Evolutionary conservation across 2,113 vertebrate genomes (phyloP), one percentile per base, ranked within the genome.

Genomic region (Hippopotamus amphibius): DNA sequence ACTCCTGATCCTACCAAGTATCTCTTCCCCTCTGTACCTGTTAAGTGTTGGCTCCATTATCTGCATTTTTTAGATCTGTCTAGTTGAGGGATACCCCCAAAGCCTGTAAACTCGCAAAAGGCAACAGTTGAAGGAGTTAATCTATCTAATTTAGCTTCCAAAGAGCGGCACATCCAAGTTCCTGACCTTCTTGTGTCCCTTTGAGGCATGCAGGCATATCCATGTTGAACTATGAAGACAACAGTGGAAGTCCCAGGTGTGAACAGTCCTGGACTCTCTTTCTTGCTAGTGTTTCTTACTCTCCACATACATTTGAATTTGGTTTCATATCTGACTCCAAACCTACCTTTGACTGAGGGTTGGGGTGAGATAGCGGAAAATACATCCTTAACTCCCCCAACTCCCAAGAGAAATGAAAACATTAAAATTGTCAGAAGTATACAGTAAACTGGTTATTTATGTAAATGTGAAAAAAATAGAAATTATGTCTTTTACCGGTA

Each of bases 81-180:
- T 91, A n/a, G 26, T 53, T 72, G 41, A 92, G 0, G 19, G 16
- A 63, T 43, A 74, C 16, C 93, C 48, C 46, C 9, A 43, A 41
- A 90, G 46, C n/a, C 33, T 95, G 9, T 68, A 93, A 94, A 85
- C 30, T 69, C 71, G 48, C 88, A 86, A 37, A 88, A 94, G 43
- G 43, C 50, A 83, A 87, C 26, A 61, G n/a, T 14, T 19, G 13
- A 93, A 93, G 57, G 33, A 76, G 41, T 33, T 66, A 53, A 53
- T 93, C 41, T 50, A 76, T 80, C 48, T 85, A 88, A 79, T 69
- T 93, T 94, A 76, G 41, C 46, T 37, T 87, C 37, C 21, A 61
- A 87, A 89, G 10, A 92, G 79, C 24, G 63, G 21, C 82, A 79
- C 26, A 33, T 66, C 48, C 68, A 41, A 53, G 59, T 30, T 11